Evolutionary conservation across 2,797 vertebrate genomes (phyloP), one percentile per base, ranked within the genome.

Genomic region (Gymnothorax reevesii): DNA sequence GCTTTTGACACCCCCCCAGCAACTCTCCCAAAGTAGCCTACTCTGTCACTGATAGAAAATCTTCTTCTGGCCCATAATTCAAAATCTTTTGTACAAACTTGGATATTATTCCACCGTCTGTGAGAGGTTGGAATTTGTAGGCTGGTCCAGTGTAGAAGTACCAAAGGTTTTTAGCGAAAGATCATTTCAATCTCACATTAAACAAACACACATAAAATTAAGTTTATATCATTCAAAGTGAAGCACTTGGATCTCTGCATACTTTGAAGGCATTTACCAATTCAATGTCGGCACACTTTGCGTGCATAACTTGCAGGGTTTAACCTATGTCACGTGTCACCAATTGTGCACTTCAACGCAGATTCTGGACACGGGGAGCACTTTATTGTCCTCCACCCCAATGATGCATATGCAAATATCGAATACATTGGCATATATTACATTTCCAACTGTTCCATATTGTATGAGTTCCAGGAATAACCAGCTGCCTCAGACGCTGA

Each of bases 391-490:
- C 17, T 42, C 15, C 15, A 3, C 33, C 33, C 33, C 71, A 17
- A 15, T 73, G 57, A 86, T 83, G 73, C 80, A 73, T 42, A 42
- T 83, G 86, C 86, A 86, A 83, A 86, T 86, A 64, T 25, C 64
- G 80, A 86, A 86, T 86, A 75, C 80, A 86, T 86, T 83, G 86
- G 86, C 86, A 86, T 86, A 86, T 55, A 86, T 86, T 86, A 86
- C 64, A 83, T 83, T 82, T 86, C 82, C 66, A 83, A 86, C 86
- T 86, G 86, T 83, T 86, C 86, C 82, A 86, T 86, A 86, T 86
- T 86, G 86, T 86, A 86, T 86, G 86, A 86, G 86, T 71, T 87
- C 77, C 75, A 84, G 66, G 77, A 87, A 87, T 87, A 87, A 84
- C 83, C 84, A 87, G 84, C 84, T 87, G 87, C 60, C 84, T 57